phyloP scores from a whole-genome alignment of 1,140 invertebrate species.

The Anthonomus grandis region DNA sequence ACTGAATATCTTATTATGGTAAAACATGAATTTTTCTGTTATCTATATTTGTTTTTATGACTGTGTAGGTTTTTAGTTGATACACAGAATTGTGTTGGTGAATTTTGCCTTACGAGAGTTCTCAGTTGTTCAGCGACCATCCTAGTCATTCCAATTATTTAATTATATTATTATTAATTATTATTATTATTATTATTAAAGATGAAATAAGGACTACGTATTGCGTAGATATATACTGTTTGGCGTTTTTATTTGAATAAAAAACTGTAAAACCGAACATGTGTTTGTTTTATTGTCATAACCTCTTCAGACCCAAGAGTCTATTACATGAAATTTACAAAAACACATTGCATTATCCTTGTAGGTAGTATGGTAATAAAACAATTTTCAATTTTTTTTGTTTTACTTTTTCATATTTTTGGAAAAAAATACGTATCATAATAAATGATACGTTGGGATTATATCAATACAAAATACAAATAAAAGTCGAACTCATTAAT shows the following conservation, averaged over 20 bases:
- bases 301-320: no score
- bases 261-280: slow-evolving; percentile 32
- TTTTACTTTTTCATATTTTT: no score
- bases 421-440: no score
- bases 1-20: background rate
- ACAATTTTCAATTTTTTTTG: no score
- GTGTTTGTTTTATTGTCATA: background rate
- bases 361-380: no score
- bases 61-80: background rate
- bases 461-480: no score
- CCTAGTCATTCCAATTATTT: slow-evolving; percentile 44
- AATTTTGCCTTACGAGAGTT: background rate
- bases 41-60: slow-evolving; percentile 11
- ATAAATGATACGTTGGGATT: no score
- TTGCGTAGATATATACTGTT: slow-evolving; percentile 49
- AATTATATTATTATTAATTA: slow-evolving; percentile 28
- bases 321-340: no score
- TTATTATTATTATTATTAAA: slow-evolving; percentile 20
- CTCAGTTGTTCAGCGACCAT: slow-evolving; percentile 15
- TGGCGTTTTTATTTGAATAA: slow-evolving; percentile 51
- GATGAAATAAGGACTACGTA: slow-evolving; percentile 41
- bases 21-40: no score
- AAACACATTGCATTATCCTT: no score
- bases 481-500: no score
- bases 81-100: background rate